phyloP scores from a whole-genome alignment of 2,797 vertebrate species.

The Mormyrus hasselquistii region DNA sequence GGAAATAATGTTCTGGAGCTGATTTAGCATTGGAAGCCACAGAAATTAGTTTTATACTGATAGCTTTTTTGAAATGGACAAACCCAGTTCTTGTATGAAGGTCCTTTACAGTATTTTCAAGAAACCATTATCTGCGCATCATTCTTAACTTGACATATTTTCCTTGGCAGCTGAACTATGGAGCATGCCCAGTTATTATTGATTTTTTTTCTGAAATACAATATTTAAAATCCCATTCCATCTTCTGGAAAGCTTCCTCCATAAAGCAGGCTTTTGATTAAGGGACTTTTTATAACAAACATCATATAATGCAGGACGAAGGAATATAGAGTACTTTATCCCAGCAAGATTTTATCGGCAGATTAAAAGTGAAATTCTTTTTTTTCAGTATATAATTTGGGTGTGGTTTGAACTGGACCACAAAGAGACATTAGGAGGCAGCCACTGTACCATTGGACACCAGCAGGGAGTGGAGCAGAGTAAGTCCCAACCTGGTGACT shows the following conservation, averaged over 20 bases:
- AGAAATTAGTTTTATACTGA: not conserved
- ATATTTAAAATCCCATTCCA: slow-evolving; percentile 12
- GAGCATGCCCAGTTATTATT: not conserved
- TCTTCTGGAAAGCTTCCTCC: not conserved
- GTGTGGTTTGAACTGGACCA: not conserved
- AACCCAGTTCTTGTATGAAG: not conserved
- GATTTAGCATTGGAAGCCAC: not conserved
- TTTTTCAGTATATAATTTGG: not conserved
- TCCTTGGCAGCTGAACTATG: not conserved
- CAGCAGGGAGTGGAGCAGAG: not conserved
- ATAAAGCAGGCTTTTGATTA: not conserved
- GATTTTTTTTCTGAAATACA: not conserved
- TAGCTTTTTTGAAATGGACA: not conserved
- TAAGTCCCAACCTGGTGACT: not conserved
- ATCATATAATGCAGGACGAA: not conserved
- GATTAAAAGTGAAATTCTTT: not conserved
- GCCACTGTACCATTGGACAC: not conserved
- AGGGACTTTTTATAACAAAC: not conserved
- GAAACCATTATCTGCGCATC: not conserved
- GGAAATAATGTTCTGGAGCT: not conserved
- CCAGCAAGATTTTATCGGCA: not conserved
- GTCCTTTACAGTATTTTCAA: not conserved
- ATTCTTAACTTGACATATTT: not conserved
- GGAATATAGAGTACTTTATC: not conserved
- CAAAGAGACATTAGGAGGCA: not conserved